These are phyloP conservation scores for Andrena fulva DNA, from an alignment of 2,888 invertebrate genomes.

Conservation along the genomic window DNA sequence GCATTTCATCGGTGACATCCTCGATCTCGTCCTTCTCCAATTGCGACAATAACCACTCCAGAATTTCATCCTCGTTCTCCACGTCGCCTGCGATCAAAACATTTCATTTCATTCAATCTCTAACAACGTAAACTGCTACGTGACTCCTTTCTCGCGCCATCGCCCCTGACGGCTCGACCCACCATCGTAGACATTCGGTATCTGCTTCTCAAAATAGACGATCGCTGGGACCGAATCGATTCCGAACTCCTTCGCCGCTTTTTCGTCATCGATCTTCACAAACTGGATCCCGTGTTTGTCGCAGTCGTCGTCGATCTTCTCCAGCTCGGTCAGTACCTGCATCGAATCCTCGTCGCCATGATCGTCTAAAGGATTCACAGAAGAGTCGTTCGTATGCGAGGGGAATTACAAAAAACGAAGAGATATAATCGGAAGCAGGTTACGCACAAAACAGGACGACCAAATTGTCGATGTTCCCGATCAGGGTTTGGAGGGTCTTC, in stretches of 20 bases:
- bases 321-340: conserved; percentile 93
- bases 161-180: conserved; percentile 67
- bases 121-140: not conserved
- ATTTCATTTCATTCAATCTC: conserved; percentile 1
- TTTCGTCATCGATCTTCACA: conserved; percentile 95
- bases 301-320: conserved; percentile 97
- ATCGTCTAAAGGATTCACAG: conserved; percentile 88
- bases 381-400: not conserved
- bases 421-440: not conserved
- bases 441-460: conserved; percentile 96
- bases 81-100: conserved; percentile 88
- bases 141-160: conserved; percentile 57
- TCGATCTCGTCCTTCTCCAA: conserved; percentile 97
- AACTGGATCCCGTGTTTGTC: conserved; percentile 96
- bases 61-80: conserved; percentile 94
- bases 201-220: conserved; percentile 97
- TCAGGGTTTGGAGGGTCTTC: conserved; percentile 94
- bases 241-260: conserved; percentile 94
- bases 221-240: conserved; percentile 93
- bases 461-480: conserved; percentile 95
- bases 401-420: fast-evolving
- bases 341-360: conserved; percentile 95
- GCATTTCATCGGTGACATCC: conserved; percentile 97
- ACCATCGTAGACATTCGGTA: conserved; percentile 97
- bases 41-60: conserved; percentile 95